Conservation (phyloP, 2,113 vertebrate species). For the Serilophus lunatus region DNA sequence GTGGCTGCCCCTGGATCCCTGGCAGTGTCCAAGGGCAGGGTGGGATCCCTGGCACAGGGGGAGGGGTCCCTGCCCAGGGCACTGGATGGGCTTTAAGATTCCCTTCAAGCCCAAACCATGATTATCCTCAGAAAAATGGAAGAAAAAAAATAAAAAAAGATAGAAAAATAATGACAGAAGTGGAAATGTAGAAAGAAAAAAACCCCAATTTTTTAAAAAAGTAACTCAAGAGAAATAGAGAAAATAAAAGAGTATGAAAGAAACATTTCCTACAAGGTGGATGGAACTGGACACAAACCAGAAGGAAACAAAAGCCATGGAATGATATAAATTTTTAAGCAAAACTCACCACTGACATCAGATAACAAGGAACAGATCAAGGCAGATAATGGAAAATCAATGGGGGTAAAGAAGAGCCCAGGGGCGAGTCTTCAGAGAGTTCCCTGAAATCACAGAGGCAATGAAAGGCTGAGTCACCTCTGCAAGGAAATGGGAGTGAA, state of each 20-base stretch:
- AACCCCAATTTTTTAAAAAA: too few species aligned
- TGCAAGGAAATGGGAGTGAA: background rate
- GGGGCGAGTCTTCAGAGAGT: background rate
- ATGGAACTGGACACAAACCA: background rate
- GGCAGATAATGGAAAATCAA: conserved; percentile 1
- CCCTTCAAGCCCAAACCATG: background rate
- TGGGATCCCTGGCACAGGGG: background rate
- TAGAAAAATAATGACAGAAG: background rate
- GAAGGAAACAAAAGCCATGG: background rate
- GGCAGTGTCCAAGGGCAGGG: background rate
- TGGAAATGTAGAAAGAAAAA: background rate
- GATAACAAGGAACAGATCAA: background rate
- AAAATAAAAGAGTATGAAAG: background rate
- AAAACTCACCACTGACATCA: background rate
- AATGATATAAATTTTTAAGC: background rate
- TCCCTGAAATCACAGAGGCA: background rate
- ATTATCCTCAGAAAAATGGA: background rate
- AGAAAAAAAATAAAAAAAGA: fast-evolving
- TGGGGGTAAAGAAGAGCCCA: background rate
- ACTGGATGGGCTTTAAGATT: background rate
- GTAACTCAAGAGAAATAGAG: background rate
- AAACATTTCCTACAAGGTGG: background rate
- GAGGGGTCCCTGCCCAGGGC: background rate
- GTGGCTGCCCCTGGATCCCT: background rate
- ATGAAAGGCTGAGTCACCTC: background rate